Evolutionary conservation across 2,113 vertebrate species (phyloP).

Genomic region (Raja brachyura): DNA sequence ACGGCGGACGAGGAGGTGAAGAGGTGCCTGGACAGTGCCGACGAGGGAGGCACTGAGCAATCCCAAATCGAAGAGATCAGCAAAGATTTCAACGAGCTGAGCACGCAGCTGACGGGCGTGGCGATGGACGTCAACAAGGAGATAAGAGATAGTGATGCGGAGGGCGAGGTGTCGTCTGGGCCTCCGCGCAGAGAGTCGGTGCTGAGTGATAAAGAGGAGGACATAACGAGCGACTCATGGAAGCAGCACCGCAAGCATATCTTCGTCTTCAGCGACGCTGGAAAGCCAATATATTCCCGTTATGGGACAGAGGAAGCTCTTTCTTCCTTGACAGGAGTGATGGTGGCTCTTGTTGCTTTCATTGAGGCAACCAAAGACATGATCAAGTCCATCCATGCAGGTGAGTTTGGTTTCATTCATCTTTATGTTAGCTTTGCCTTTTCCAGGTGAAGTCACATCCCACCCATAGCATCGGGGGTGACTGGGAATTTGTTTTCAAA

Average conservation of each 20-base stretch:
- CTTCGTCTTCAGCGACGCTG: slow-evolving; percentile 91
- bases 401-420: slow-evolving; percentile 49
- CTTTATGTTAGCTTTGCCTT: background rate
- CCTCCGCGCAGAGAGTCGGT: slow-evolving; percentile 43
- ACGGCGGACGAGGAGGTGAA: slow-evolving; percentile 58
- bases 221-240: slow-evolving; percentile 76
- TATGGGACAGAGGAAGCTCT: slow-evolving; percentile 92
- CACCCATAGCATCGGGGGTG: no score
- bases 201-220: slow-evolving; percentile 44
- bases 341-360: slow-evolving; percentile 93
- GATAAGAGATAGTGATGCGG: slow-evolving; percentile 51
- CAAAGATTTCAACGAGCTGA: slow-evolving; percentile 65
- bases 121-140: slow-evolving; percentile 60
- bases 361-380: slow-evolving; percentile 84
- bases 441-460: background rate
- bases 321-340: slow-evolving; percentile 92
- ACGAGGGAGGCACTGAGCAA: slow-evolving; percentile 30
- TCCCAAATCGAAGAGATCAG: slow-evolving; percentile 63
- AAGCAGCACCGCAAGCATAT: slow-evolving; percentile 83
- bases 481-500: background rate
- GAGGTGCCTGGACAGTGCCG: slow-evolving; percentile 40
- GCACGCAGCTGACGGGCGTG: slow-evolving; percentile 61
- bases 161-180: slow-evolving; percentile 46
- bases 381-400: slow-evolving; percentile 92
- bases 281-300: slow-evolving; percentile 92